These are phyloP conservation scores for Spodoptera littoralis DNA, from an alignment of 2,888 invertebrate genomes.

Conservation along the genomic window DNA sequence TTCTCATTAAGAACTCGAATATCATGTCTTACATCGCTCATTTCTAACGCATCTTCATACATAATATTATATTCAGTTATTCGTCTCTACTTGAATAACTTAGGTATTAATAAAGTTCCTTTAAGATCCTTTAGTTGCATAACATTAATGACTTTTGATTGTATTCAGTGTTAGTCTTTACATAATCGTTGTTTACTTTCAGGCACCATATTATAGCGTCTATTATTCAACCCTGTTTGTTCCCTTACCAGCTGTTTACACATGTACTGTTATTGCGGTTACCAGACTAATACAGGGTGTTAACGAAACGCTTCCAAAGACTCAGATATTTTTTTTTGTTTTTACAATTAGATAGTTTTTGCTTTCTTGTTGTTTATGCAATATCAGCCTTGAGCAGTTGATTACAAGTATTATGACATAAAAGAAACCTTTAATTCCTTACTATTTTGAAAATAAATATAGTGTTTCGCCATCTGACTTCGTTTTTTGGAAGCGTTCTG, in stretches of 20 bases:
- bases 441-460: too few species aligned
- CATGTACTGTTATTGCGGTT: slow-evolving; percentile 47
- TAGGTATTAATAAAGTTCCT: slow-evolving; percentile 42
- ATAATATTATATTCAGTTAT: slow-evolving; percentile 20
- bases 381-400: too few species aligned
- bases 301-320: too few species aligned
- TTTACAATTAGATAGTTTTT: too few species aligned
- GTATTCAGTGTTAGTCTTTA: slow-evolving; percentile 29
- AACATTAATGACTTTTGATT: slow-evolving; percentile 31
- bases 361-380: too few species aligned
- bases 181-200: slow-evolving; percentile 42
- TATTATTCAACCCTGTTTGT: slow-evolving; percentile 40
- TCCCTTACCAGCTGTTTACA: slow-evolving; percentile 43
- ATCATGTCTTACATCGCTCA: slow-evolving; percentile 12
- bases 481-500: too few species aligned
- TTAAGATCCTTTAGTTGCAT: slow-evolving; percentile 35
- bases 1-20: slow-evolving; percentile 43
- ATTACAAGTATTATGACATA: too few species aligned
- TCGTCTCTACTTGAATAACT: slow-evolving; percentile 14
- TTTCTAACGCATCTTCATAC: slow-evolving; percentile 9
- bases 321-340: too few species aligned
- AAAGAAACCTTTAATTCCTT: too few species aligned
- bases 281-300: slow-evolving; percentile 39
- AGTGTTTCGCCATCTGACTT: too few species aligned
- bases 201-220: slow-evolving; percentile 36